Evolutionary conservation across 92 coral and sea anemone genomes (phyloP).

Genomic region (Phenganax marumi): DNA sequence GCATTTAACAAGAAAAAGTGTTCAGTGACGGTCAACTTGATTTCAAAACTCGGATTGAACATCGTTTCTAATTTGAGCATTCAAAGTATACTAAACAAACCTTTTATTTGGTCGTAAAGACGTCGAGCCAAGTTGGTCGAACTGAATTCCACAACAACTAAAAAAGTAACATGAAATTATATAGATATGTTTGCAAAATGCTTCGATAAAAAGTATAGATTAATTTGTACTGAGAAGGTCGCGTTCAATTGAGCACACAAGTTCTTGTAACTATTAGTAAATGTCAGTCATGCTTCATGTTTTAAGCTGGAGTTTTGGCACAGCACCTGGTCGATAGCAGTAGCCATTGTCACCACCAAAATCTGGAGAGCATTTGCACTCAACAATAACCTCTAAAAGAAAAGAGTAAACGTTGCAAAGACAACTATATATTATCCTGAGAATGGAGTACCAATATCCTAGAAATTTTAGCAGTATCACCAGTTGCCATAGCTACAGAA

Average conservation of each 20-base stretch:
- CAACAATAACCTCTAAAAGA: conserved; percentile 4
- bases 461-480: background rate
- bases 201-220: too few relatives aligned
- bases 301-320: background rate
- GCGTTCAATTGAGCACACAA: too few relatives aligned
- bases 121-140: background rate
- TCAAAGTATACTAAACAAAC: background rate
- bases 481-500: background rate
- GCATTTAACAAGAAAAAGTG: background rate
- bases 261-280: too few relatives aligned
- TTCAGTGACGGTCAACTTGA: background rate
- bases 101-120: background rate
- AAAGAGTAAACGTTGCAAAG: background rate
- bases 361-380: conserved; percentile 5
- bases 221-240: too few relatives aligned
- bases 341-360: conserved; percentile 7
- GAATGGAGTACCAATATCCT: too few relatives aligned
- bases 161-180: background rate
- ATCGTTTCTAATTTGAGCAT: too few relatives aligned
- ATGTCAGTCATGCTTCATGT: background rate
- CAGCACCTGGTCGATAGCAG: background rate
- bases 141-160: conserved; percentile 1
- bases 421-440: too few relatives aligned
- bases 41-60: background rate
- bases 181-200: too few relatives aligned